These are phyloP conservation scores for Oceanodroma leucorhoa DNA, from an alignment of 2,797 vertebrate species.

Conservation along the genomic window DNA sequence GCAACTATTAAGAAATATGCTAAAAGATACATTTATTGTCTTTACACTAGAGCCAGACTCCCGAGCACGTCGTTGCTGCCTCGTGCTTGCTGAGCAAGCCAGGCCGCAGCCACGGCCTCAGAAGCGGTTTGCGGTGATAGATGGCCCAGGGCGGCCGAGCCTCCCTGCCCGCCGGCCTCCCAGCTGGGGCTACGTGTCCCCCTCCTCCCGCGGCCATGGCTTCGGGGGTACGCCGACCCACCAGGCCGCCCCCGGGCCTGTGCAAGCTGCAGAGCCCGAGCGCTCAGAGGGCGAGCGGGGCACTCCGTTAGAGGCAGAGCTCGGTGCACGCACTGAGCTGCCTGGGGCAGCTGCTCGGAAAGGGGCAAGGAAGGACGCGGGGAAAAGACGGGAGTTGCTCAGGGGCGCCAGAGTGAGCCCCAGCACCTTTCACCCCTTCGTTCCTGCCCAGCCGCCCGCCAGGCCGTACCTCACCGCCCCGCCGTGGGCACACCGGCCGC, in stretches of 20 bases:
- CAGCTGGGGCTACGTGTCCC: rapidly evolving
- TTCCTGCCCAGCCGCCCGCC: rapidly evolving
- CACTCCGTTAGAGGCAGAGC: too few species aligned
- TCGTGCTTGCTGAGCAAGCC: rapidly evolving
- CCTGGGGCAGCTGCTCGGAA: not conserved
- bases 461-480: not conserved
- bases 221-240: rapidly evolving
- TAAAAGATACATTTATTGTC: rapidly evolving
- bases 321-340: too few species aligned
- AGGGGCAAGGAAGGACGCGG: not conserved
- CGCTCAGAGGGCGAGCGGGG: rapidly evolving
- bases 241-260: too few species aligned
- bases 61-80: rapidly evolving
- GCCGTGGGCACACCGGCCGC: too few species aligned
- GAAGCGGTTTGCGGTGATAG: rapidly evolving
- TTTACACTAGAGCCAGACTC: not conserved
- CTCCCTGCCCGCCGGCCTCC: not conserved
- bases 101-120: not conserved
- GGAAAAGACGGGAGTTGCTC: rapidly evolving
- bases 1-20: rapidly evolving
- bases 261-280: not conserved
- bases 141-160: not conserved
- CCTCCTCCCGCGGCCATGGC: not conserved
- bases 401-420: rapidly evolving
- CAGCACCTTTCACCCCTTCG: rapidly evolving